A percentile compares a stretch with the other conserved stretches of the same genome.
These are phyloP conservation scores for Drosophila maculinotata DNA, from an alignment of 2,888 invertebrate species.

Conservation along the genomic window DNA sequence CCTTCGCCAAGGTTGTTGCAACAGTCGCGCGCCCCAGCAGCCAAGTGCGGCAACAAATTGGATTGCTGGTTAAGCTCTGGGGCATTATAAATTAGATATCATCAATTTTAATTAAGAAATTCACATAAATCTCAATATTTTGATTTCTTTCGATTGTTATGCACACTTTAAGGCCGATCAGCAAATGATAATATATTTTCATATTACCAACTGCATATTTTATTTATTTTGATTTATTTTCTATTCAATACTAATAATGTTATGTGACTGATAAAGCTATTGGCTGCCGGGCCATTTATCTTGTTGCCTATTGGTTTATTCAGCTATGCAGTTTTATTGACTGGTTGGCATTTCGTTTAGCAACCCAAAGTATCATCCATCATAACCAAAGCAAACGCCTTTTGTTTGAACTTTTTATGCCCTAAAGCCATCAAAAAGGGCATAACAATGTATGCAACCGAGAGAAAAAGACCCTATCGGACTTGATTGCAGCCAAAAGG, in stretches of 20 bases:
- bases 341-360: slow-evolving; percentile 45
- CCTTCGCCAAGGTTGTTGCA: slow-evolving; percentile 73
- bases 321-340: slow-evolving; percentile 67
- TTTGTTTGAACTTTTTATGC: slow-evolving; percentile 38
- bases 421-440: slow-evolving; percentile 15
- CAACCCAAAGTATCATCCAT: slow-evolving; percentile 62
- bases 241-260: slow-evolving; percentile 8
- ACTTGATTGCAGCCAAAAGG: not conserved
- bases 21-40: slow-evolving; percentile 17
- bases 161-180: too few relatives aligned
- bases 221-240: slow-evolving; percentile 1
- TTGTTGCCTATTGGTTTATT: slow-evolving; percentile 31
- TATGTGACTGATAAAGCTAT: slow-evolving; percentile 41
- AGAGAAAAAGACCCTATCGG: slow-evolving; percentile 1
- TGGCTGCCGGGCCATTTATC: slow-evolving; percentile 33
- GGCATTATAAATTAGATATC: slow-evolving; percentile 31
- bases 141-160: slow-evolving; percentile 27
- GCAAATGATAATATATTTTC: slow-evolving; percentile 43
- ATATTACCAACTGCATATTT: slow-evolving; percentile 14
- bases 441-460: not conserved
- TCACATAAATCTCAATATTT: slow-evolving; percentile 51
- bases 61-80: slow-evolving; percentile 1
- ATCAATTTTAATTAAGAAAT: slow-evolving; percentile 52
- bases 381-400: slow-evolving; percentile 51
- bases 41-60: slow-evolving; percentile 2